phyloP scores from a whole-genome alignment of 2,888 invertebrate species.

The Micoletzkya japonica region DNA sequence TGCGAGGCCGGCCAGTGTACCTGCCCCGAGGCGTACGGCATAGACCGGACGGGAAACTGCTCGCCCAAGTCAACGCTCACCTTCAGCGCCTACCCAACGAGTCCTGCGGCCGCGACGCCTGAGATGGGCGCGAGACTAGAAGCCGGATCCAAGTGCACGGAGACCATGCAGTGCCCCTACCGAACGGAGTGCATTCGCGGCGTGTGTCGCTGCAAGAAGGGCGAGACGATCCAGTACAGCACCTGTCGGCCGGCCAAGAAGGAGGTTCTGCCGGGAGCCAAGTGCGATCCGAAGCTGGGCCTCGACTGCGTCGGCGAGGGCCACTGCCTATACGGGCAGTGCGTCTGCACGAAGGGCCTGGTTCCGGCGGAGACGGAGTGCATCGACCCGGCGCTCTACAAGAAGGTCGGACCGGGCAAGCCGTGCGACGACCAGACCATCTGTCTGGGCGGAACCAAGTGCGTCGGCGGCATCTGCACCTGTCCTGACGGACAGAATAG shows the following conservation, averaged over 20 bases:
- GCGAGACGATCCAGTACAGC: conserved; percentile 56
- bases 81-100: conserved; percentile 10
- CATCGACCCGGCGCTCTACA: conserved; percentile 38
- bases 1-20: conserved; percentile 44
- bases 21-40: conserved; percentile 42
- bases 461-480: conserved; percentile 47
- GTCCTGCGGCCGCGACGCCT: not conserved
- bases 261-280: conserved; percentile 48
- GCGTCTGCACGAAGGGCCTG: conserved; percentile 50
- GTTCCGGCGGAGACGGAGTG: conserved; percentile 53
- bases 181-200: conserved; percentile 57
- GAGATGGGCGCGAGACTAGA: conserved; percentile 26
- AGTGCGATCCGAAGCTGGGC: conserved; percentile 55
- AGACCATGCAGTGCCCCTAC: conserved; percentile 52
- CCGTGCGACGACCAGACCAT: conserved; percentile 45
- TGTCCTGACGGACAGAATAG: conserved; percentile 44
- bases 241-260: conserved; percentile 52
- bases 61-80: not conserved
- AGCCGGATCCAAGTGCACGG: conserved; percentile 50
- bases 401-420: conserved; percentile 47
- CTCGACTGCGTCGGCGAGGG: conserved; percentile 57
- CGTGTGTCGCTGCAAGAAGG: conserved; percentile 56
- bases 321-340: conserved; percentile 47
- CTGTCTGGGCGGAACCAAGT: conserved; percentile 49
- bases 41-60: conserved; percentile 15